These are phyloP conservation scores for Trichogramma evanescens DNA, from an alignment of 2,888 invertebrate species.

Conservation along the genomic window DNA sequence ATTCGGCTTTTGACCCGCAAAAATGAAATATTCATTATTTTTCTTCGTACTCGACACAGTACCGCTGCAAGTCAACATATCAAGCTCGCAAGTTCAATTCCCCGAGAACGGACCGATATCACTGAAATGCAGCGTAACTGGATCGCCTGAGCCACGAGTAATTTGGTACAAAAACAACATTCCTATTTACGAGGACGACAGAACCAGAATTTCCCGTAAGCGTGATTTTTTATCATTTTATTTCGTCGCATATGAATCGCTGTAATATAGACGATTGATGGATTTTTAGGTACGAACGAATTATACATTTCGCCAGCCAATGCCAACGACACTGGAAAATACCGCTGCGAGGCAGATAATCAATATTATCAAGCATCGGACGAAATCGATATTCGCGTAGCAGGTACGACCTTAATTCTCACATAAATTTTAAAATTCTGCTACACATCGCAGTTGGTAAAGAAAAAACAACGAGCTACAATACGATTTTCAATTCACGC, in stretches of 20 bases:
- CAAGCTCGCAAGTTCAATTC: slow-evolving; percentile 53
- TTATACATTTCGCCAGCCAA: slow-evolving; percentile 61
- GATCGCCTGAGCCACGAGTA: slow-evolving; percentile 69
- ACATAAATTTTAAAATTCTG: not conserved
- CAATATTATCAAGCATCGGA: slow-evolving; percentile 60
- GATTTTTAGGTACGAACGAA: slow-evolving; percentile 57
- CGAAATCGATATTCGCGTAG: slow-evolving; percentile 62
- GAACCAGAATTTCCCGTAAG: slow-evolving; percentile 62
- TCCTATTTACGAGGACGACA: slow-evolving; percentile 52
- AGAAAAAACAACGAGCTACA: slow-evolving; percentile 1
- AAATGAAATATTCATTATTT: not conserved
- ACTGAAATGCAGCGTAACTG: slow-evolving; percentile 69
- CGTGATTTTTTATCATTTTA: not conserved
- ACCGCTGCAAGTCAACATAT: slow-evolving; percentile 61
- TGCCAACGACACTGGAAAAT: slow-evolving; percentile 68
- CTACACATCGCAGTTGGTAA: no score
- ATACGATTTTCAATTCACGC: slow-evolving; percentile 22
- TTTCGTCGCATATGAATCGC: not conserved
- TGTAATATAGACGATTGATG: not conserved
- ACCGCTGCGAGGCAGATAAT: slow-evolving; percentile 79
- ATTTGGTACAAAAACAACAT: slow-evolving; percentile 75
- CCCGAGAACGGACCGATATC: slow-evolving; percentile 62
- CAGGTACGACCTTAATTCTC: slow-evolving; percentile 54
- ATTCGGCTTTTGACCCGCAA: not conserved
- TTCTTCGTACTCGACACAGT: slow-evolving; percentile 42